Conservation (phyloP, 2,113 vertebrate species). For the Notarius lentiginosus region DNA sequence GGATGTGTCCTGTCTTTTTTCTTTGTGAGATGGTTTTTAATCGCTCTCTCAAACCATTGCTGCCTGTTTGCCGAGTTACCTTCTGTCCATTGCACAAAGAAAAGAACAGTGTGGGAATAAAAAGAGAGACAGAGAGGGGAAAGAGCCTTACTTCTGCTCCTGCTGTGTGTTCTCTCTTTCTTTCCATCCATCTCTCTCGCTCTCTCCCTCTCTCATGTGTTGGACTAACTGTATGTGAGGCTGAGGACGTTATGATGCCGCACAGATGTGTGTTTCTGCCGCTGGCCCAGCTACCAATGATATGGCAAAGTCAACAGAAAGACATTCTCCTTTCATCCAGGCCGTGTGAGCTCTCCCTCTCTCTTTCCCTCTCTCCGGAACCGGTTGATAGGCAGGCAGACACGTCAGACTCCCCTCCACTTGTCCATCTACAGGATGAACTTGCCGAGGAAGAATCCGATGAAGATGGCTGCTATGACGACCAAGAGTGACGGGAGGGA, state of each 20-base stretch:
- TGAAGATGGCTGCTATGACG: slow-evolving; percentile 99
- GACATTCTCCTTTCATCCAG: slow-evolving; percentile 74
- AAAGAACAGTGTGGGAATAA: slow-evolving; percentile 42
- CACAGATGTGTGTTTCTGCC: slow-evolving; percentile 82
- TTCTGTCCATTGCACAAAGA: slow-evolving; percentile 44
- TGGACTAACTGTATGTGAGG: slow-evolving; percentile 81
- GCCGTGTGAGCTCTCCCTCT: slow-evolving; percentile 64
- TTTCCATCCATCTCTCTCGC: slow-evolving; percentile 27
- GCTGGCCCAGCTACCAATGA: slow-evolving; percentile 87
- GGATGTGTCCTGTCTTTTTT: slow-evolving; percentile 70
- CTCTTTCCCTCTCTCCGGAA: slow-evolving; percentile 58
- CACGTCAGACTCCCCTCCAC: slow-evolving; percentile 75
- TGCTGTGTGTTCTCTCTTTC: slow-evolving; percentile 38
- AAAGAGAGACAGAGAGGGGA: slow-evolving; percentile 54
- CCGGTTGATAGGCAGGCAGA: slow-evolving; percentile 46
- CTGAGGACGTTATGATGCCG: slow-evolving; percentile 82
- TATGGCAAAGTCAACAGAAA: slow-evolving; percentile 88
- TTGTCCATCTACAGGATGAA: slow-evolving; percentile 94
- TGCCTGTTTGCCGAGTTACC: slow-evolving; percentile 59
- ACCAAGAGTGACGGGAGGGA: slow-evolving; percentile 96
- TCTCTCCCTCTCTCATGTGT: slow-evolving; percentile 28
- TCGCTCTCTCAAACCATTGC: slow-evolving; percentile 66
- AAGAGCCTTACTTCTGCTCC: slow-evolving; percentile 70
- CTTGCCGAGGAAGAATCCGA: slow-evolving; percentile 99
- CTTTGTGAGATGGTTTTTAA: slow-evolving; percentile 71